Evolutionary conservation across 2,888 invertebrate species (phyloP).

Genomic region (Periphyllus acericola): DNA sequence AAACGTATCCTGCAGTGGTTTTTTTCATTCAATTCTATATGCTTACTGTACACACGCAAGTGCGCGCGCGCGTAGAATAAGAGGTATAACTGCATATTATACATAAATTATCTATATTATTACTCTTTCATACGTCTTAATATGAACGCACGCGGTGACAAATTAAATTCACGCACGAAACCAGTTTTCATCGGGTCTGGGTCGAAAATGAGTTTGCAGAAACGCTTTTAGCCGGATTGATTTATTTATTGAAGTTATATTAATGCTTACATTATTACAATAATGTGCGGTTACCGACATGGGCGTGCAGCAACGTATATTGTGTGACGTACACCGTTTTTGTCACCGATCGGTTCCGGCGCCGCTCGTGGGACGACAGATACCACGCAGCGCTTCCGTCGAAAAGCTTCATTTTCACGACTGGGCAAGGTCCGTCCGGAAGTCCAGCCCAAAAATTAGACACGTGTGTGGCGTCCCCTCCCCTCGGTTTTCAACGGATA

Average conservation of each 20-base stretch:
- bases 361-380: too few species aligned
- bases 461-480: not conserved
- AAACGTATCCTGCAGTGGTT: not conserved
- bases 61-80: not conserved
- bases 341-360: constrained; percentile 22
- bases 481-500: not conserved
- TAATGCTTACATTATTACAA: not conserved
- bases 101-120: too few species aligned
- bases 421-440: constrained; percentile 50
- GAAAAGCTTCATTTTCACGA: constrained; percentile 36
- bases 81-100: not conserved
- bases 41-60: not conserved
- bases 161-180: constrained; percentile 46
- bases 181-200: not conserved
- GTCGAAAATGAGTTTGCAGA: constrained; percentile 37
- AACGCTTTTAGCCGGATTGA: constrained; percentile 16
- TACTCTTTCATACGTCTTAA: not conserved
- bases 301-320: not conserved
- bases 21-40: not conserved
- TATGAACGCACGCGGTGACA: constrained; percentile 6
- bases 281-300: not conserved
- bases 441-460: constrained; percentile 36
- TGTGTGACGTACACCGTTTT: not conserved
- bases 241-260: constrained; percentile 4
- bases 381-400: constrained; percentile 23